Percentiles rank a stretch among this genome's conserved stretches.
phyloP scores from a whole-genome alignment of 2,888 invertebrate species.

The Anoplius nigerrimus region DNA sequence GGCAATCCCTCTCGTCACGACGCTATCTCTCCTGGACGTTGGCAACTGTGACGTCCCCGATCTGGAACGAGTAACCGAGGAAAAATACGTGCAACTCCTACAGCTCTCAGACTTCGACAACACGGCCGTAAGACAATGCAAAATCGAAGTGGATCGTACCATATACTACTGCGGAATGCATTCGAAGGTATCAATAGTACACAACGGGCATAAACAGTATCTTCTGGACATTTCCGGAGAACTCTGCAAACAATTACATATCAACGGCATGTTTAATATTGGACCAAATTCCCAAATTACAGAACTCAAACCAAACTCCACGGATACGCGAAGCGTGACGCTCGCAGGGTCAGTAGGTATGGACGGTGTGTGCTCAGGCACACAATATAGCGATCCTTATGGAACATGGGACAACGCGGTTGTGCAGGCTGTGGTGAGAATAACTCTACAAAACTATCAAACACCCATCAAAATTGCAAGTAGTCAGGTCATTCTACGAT shows the following conservation, averaged over 20 bases:
- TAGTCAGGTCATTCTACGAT: constrained; percentile 21
- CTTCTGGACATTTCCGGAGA: not conserved
- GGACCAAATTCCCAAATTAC: constrained; percentile 12
- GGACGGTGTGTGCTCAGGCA: constrained; percentile 37
- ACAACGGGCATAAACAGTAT: not conserved
- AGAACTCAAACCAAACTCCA: not conserved
- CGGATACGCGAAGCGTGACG: constrained; percentile 15
- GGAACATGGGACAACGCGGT: constrained; percentile 37
- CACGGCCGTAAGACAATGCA: constrained; percentile 21
- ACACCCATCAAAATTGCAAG: not conserved
- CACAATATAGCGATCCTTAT: constrained; percentile 39
- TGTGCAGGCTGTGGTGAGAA: constrained; percentile 24
- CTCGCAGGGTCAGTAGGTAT: constrained; percentile 15
- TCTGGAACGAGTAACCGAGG: not conserved
- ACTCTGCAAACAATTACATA: not conserved
- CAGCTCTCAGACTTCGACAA: constrained; percentile 23
- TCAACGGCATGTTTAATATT: not conserved
- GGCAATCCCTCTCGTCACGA: not conserved
- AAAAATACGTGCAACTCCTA: constrained; percentile 17
- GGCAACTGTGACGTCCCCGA: not conserved
- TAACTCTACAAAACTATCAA: not conserved
- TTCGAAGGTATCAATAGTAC: constrained; percentile 28
- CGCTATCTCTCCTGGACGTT: not conserved
- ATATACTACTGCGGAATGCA: constrained; percentile 22
- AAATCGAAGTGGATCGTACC: constrained; percentile 29